These are phyloP conservation scores for Pterostichus madidus DNA, from an alignment of 2,888 invertebrate genomes.

Conservation along the genomic window DNA sequence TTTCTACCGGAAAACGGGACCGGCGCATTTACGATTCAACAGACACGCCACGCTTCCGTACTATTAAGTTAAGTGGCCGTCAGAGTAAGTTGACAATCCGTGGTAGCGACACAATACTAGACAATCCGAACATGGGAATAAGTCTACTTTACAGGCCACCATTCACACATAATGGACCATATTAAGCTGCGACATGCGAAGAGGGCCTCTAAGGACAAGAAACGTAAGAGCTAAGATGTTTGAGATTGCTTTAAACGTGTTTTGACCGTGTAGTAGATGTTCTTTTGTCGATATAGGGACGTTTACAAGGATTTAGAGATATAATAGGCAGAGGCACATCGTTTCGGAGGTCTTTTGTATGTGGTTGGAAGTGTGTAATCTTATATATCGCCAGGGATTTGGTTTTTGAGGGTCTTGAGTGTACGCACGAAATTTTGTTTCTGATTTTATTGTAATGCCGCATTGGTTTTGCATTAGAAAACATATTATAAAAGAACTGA, in stretches of 20 bases:
- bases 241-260: conserved; percentile 64
- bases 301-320: conserved; percentile 66
- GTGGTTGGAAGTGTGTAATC: conserved; percentile 50
- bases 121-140: conserved; percentile 73
- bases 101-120: conserved; percentile 71
- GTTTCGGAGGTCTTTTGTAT: conserved; percentile 34
- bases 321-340: conserved; percentile 62
- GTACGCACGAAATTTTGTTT: neutral
- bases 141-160: conserved; percentile 71
- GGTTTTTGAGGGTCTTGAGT: neutral
- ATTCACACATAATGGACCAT: conserved; percentile 74
- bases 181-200: conserved; percentile 69
- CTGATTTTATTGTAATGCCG: neutral
- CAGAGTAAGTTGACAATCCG: conserved; percentile 71
- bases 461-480: too few species aligned
- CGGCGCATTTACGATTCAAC: conserved; percentile 45
- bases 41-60: conserved; percentile 67
- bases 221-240: conserved; percentile 14
- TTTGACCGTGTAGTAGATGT: conserved; percentile 66
- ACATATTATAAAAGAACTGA: too few species aligned
- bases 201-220: conserved; percentile 28
- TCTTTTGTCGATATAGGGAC: conserved; percentile 65
- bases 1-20: conserved; percentile 62
- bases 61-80: conserved; percentile 75
- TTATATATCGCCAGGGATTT: conserved; percentile 46